Conservation (phyloP, 1,140 invertebrate genomes). For the Sinella curviseta region DNA sequence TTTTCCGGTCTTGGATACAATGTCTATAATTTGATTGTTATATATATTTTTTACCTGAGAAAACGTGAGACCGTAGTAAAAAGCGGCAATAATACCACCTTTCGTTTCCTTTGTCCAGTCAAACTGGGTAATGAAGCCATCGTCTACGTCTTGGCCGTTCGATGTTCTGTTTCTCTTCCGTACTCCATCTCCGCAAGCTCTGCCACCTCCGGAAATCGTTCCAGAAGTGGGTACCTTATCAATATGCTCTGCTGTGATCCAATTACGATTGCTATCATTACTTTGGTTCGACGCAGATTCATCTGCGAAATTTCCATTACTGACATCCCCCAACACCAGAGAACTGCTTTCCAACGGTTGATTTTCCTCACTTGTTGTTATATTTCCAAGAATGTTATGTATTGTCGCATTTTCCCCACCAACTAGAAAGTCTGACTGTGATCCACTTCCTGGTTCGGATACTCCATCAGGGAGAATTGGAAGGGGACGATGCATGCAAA, state of each 20-base stretch:
- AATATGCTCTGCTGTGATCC: neutral
- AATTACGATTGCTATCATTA: neutral
- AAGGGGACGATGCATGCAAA: constrained; percentile 50
- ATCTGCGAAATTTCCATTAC: neutral
- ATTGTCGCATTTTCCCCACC: neutral
- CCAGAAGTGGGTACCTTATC: neutral
- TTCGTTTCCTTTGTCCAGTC: constrained; percentile 53
- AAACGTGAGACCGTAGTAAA: constrained; percentile 56
- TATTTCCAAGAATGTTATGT: neutral
- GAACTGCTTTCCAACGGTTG: neutral
- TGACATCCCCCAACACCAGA: neutral
- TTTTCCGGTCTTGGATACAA: too few species aligned
- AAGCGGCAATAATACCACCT: constrained; percentile 55
- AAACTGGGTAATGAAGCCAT: constrained; percentile 44
- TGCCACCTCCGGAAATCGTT: neutral
- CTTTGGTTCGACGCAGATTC: neutral
- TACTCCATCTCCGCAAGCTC: neutral
- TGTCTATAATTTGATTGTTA: constrained; percentile 4
- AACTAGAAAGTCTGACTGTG: neutral
- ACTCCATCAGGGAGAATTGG: neutral
- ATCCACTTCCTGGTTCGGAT: neutral
- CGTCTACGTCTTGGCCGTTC: neutral
- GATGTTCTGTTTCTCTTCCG: neutral
- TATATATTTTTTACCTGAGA: constrained; percentile 52
- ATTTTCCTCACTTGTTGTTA: neutral